Percentiles rank a stretch among this genome's conserved stretches.
These are phyloP conservation scores for Agonopterix arenella DNA, from an alignment of 2,888 invertebrate species.

Conservation along the genomic window DNA sequence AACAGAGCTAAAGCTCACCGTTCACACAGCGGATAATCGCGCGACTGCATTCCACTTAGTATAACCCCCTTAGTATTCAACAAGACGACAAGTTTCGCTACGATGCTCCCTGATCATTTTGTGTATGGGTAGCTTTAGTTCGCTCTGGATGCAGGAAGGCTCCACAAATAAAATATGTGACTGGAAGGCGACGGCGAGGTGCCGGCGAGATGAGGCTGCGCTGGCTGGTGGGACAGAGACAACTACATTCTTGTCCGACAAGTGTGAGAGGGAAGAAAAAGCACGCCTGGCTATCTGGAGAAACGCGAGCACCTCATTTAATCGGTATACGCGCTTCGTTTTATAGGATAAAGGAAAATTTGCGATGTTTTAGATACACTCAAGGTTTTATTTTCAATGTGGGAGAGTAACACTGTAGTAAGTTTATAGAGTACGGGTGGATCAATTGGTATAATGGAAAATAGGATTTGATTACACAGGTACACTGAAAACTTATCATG, in stretches of 20 bases:
- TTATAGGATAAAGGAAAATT: slow-evolving; percentile 67
- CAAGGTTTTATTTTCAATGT: no score
- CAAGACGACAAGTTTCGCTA: background rate
- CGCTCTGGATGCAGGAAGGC: slow-evolving; percentile 71
- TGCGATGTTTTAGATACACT: slow-evolving; percentile 48
- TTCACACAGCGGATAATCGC: slow-evolving; percentile 34
- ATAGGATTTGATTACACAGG: no score
- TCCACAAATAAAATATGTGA: slow-evolving; percentile 77
- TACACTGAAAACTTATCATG: no score
- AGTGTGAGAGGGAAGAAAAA: slow-evolving; percentile 38
- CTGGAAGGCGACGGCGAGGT: slow-evolving; percentile 73
- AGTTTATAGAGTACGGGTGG: no score
- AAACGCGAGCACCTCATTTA: slow-evolving; percentile 76
- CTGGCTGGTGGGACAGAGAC: slow-evolving; percentile 49
- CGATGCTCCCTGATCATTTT: slow-evolving; percentile 26
- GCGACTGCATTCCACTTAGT: slow-evolving; percentile 2
- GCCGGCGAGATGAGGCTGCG: slow-evolving; percentile 69
- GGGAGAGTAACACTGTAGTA: no score
- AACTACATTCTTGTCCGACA: slow-evolving; percentile 12
- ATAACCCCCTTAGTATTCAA: slow-evolving; percentile 2
- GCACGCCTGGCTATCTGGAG: slow-evolving; percentile 66
- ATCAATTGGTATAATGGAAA: no score
- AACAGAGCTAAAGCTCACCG: slow-evolving; percentile 40
- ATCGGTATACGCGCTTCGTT: slow-evolving; percentile 74
- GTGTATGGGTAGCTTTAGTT: slow-evolving; percentile 58